Conservation (phyloP, 2,888 invertebrate species). For the Lymantria dispar region DNA sequence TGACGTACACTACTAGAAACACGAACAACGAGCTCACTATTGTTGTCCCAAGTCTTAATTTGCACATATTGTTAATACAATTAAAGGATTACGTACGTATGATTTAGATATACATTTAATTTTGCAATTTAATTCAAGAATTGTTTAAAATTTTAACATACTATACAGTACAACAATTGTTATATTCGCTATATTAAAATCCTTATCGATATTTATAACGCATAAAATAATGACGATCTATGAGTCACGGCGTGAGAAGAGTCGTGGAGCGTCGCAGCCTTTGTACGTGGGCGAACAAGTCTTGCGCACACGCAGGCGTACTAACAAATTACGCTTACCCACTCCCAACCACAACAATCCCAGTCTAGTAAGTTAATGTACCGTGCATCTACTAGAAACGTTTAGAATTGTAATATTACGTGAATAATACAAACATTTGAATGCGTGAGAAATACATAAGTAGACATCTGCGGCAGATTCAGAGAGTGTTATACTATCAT, state of each 20-base stretch:
- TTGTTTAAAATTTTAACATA: too few relatives aligned
- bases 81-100: too few relatives aligned
- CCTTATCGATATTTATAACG: constrained; percentile 30
- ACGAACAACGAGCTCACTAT: too few relatives aligned
- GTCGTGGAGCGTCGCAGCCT: constrained; percentile 32
- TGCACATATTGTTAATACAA: too few relatives aligned
- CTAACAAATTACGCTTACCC: constrained; percentile 69
- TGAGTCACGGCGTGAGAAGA: constrained; percentile 69
- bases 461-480: constrained; percentile 21
- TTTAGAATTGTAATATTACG: constrained; percentile 27
- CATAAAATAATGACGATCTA: constrained; percentile 53
- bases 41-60: too few relatives aligned
- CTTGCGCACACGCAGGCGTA: constrained; percentile 49
- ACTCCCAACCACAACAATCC: constrained; percentile 39
- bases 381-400: constrained; percentile 8
- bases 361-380: constrained; percentile 31
- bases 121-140: too few relatives aligned
- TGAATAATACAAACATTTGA: constrained; percentile 29
- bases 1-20: too few relatives aligned
- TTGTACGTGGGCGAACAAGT: constrained; percentile 66
- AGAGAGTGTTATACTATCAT: constrained; percentile 16
- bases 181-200: constrained; percentile 11
- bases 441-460: constrained; percentile 30
- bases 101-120: too few relatives aligned
- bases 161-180: too few relatives aligned